A percentile compares a stretch with the other conserved stretches of the same genome.
These are phyloP conservation scores for Candidula unifasciata DNA, from an alignment of 2,888 invertebrate genomes.

Conservation along the genomic window DNA sequence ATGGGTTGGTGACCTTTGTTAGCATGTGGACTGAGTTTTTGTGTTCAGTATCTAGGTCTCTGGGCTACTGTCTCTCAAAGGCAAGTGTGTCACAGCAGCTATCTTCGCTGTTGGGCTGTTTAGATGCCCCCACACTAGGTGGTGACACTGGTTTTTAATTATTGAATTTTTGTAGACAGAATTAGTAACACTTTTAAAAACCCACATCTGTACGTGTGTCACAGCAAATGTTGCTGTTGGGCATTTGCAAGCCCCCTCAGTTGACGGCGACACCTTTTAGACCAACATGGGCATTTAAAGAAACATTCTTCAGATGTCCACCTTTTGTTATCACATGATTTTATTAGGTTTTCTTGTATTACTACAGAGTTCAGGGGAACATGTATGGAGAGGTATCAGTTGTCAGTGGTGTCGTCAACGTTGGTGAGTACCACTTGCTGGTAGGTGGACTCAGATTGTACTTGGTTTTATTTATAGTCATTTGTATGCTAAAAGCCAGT, in stretches of 20 bases:
- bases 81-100: conserved; percentile 55
- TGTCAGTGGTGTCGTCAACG: conserved; percentile 9
- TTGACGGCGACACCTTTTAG: conserved; percentile 35
- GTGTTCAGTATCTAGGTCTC: neutral
- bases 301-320: neutral
- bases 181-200: too few relatives aligned
- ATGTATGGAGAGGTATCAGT: conserved; percentile 11
- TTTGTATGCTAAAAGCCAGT: neutral
- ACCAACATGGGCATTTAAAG: too few relatives aligned
- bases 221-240: conserved; percentile 49
- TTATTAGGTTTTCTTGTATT: conserved; percentile 28
- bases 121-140: conserved; percentile 44
- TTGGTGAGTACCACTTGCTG: conserved; percentile 50
- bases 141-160: conserved; percentile 32
- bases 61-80: conserved; percentile 2
- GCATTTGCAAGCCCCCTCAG: conserved; percentile 42
- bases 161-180: too few relatives aligned
- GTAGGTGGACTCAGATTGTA: conserved; percentile 47
- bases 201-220: neutral
- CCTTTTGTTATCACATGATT: neutral
- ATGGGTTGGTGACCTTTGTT: conserved; percentile 47
- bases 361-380: conserved; percentile 32
- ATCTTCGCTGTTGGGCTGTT: conserved; percentile 53
- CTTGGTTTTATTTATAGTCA: neutral
- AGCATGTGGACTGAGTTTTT: neutral